Evolutionary conservation across 1,140 invertebrate species (phyloP), one percentile per base, ranked within the genome.

Genomic region (Homarus americanus): DNA sequence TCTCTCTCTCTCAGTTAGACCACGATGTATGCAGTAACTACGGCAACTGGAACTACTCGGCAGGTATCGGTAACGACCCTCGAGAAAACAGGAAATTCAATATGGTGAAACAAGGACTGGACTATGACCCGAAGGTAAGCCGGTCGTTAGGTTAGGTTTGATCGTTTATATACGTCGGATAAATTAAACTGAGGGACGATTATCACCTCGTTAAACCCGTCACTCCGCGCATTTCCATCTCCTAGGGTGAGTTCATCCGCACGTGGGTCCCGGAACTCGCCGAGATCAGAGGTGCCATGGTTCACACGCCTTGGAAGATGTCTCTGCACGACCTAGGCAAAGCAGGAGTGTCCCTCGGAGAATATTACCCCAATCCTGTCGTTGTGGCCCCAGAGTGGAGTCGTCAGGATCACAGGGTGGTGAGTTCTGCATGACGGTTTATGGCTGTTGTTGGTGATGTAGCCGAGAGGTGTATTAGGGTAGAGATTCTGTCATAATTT

Each of bases 1-100:
- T n/a, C n/a, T n/a, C n/a, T n/a, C n/a, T n/a, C n/a, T n/a, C n/a
- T n/a, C 82, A 94, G 93, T 92, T 94, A 75, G 94, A 95, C 87
- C 94, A 95, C 93, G 94, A 95, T 93, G 94, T 95, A 0, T 94
- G 94, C 87, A 94, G 94, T 93, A 95, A 95, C 93, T 95, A 95
- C 93, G 94, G 94, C 36, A 95, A 95, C 93, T 95, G 94, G 94
- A 93, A 94, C 44, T 95, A 95, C 91, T 93, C 93, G 93, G 94
- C 94, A 69, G 94, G 94, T 15, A 93, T 95, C 73, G 94, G 94
- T 0, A 94, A 94, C 93, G 94, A 95, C 92, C 94, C 94, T 0
- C 93, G 94, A 82, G 94, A 94, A 91, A 93, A 95, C 90, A 92
- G 94, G 28, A 94, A 95, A 93, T 95, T 95, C 80, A 95, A 95